Evolutionary conservation across 2,888 invertebrate species (phyloP), one percentile per base, ranked within the genome.

Genomic region (Pecten maximus): DNA sequence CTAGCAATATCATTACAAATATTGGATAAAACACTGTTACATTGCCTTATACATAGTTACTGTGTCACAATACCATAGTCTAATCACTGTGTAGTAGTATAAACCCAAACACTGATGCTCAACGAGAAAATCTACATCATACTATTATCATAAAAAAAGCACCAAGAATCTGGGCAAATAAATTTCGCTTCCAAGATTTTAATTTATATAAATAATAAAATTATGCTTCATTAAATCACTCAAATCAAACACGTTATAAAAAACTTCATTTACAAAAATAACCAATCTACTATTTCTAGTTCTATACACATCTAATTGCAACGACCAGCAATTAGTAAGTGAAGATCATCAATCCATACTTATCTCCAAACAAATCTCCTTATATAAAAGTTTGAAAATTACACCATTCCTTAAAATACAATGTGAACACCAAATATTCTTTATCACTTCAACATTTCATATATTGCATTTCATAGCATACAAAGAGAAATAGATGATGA

Each of bases 141-240:
- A 44, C 50, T 54, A 54, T 23, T 54, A 54, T 19, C 23, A 54
- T 74, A 74, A 35, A 74, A 74, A 54, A 74, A 74, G 74, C 74
- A 74, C 74, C 74, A 35, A 35, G 74, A 74, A 74, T 74, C 74
- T 35, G 74, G 74, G 74, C 74, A 74, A 74, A 74, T 74, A 35
- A 74, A 74, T 74, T 74, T 74, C 74, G 74, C 74, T 74, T 74
- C 74, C 74, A 74, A 74, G 74, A 74, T 74, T 74, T 60, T 35
- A 35, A 74, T 74, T 74, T 74, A 74, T 74, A 74, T 74, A 74
- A 74, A 74, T 74, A 74, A 74, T 23, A 74, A 74, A 28, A 74
- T 74, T 74, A 74, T 74, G 74, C 74, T 35, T 74, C 35, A 28
- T 74, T 74, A 74, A 74, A 35, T 74, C 74, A 74, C 74, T 74